Evolutionary conservation across 2,113 vertebrate genomes (phyloP).

Genomic region (Marcusenius ussheri): DNA sequence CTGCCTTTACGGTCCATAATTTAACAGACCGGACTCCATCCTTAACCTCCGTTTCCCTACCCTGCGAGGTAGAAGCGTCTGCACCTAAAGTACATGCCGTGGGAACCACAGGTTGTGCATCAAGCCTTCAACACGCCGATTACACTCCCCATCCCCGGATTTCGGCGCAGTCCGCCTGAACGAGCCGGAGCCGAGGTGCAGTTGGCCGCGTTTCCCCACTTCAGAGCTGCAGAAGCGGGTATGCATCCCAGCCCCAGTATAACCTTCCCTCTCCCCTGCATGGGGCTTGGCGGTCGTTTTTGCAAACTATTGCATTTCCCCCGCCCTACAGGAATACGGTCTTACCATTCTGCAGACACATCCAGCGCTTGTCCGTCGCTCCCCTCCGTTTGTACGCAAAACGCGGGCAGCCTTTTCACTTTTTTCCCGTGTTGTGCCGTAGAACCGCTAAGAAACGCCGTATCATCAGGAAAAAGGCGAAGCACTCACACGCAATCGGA

Average conservation of each 20-base stretch:
- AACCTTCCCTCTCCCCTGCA: slow-evolving; percentile 33
- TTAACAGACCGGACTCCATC: background rate
- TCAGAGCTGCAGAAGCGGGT: background rate
- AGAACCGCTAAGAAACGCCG: slow-evolving; percentile 21
- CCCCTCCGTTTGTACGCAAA: slow-evolving; percentile 26
- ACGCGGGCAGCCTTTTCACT: slow-evolving; percentile 5
- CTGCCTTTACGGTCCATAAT: background rate
- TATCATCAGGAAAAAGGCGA: slow-evolving; percentile 41
- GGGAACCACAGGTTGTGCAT: background rate
- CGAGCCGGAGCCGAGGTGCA: background rate
- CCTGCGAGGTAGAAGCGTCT: background rate
- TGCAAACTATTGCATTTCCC: slow-evolving; percentile 37
- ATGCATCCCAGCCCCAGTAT: background rate
- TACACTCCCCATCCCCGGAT: background rate
- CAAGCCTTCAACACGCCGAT: background rate
- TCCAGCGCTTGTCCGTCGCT: slow-evolving; percentile 49
- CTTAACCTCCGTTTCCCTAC: background rate
- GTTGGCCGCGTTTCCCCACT: background rate
- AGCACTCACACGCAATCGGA: slow-evolving; percentile 36
- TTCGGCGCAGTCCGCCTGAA: background rate
- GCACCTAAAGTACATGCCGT: background rate
- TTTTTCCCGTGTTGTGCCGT: slow-evolving; percentile 5
- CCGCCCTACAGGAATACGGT: slow-evolving; percentile 4
- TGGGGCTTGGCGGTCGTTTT: slow-evolving; percentile 34
- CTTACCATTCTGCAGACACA: slow-evolving; percentile 62